Conservation (phyloP, 2,113 vertebrate genomes). For the western clawed frog (Xenopus tropicalis) region UCB_Xtro_10.0 CM004448.2:20651001-20651500, state of each 20-base stretch:
- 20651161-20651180: not conserved
- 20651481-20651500: not conserved
- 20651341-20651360: constrained; percentile 37
- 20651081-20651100: not conserved
- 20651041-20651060: not conserved
- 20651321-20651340: constrained; percentile 34
- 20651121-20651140: not conserved
- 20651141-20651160: not conserved
- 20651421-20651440: constrained; percentile 31
- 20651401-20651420: constrained; percentile 20
- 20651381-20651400: constrained; percentile 36
- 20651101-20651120: not conserved
- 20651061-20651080: not conserved
- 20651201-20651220: not conserved
- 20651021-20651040: constrained; percentile 1
- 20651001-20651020: constrained; percentile 19
- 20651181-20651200: constrained; percentile 15
- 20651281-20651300: constrained; percentile 5
- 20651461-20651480: constrained; percentile 34
- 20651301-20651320: constrained; percentile 34
- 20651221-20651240: constrained; percentile 25
- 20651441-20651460: constrained; percentile 18
- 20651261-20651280: constrained; percentile 19
- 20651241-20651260: constrained; percentile 16
- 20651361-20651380: constrained; percentile 34